These are phyloP conservation scores for Seriola aureovittata DNA, from an alignment of 2,113 vertebrate species.

Conservation along the genomic window DNA sequence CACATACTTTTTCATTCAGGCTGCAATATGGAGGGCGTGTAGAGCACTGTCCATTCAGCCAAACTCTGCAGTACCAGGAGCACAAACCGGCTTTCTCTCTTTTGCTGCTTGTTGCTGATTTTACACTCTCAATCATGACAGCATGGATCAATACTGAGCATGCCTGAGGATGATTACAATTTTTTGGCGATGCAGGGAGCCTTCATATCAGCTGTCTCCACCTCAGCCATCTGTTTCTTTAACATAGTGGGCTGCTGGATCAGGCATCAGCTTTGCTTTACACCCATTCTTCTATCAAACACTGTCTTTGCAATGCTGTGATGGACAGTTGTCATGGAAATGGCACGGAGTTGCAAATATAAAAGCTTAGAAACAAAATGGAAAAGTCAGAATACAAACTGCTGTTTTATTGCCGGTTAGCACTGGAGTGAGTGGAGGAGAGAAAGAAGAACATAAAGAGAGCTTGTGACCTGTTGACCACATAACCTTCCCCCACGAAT, in stretches of 20 bases:
- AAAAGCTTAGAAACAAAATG: background rate
- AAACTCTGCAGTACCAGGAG: conserved; percentile 6
- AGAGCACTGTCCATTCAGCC: conserved; percentile 26
- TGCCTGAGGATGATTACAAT: conserved; percentile 36
- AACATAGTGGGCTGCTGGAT: conserved; percentile 5
- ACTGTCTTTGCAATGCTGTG: background rate
- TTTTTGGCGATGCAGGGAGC: conserved; percentile 21
- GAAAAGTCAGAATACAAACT: background rate
- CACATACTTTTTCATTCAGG: conserved; percentile 9
- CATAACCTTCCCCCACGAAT: background rate
- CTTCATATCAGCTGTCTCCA: conserved; percentile 12
- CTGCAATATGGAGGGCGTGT: conserved; percentile 3
- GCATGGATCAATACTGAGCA: conserved; percentile 58
- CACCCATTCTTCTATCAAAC: conserved; percentile 1
- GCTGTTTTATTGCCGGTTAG: background rate
- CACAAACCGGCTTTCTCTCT: conserved; percentile 27
- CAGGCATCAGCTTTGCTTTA: background rate
- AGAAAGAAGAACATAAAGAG: background rate
- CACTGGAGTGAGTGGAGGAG: background rate
- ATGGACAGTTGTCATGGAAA: conserved; percentile 4
- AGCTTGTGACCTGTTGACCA: background rate
- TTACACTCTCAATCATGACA: conserved; percentile 20
- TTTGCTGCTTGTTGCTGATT: conserved; percentile 25
- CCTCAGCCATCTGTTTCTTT: conserved; percentile 16
- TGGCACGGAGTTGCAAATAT: background rate